phyloP scores from a whole-genome alignment of 2,888 invertebrate species.

The Drosophila parthenogenetica region DNA sequence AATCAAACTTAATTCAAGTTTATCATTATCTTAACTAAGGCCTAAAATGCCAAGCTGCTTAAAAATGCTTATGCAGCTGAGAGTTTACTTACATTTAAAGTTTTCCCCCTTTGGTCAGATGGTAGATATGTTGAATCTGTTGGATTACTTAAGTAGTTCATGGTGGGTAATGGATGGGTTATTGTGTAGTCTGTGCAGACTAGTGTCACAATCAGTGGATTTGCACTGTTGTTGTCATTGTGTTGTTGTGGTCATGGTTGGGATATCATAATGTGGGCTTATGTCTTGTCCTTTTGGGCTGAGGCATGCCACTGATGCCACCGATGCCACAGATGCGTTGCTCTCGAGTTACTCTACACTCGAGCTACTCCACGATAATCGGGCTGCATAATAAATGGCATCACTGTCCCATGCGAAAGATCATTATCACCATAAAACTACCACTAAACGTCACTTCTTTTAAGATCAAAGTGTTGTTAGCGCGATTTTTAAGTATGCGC shows the following conservation, averaged over 20 bases:
- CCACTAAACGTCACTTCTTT: conserved; percentile 84
- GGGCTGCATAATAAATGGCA: conserved; percentile 82
- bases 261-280: conserved; percentile 19
- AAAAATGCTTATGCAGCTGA: no score
- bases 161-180: conserved; percentile 8
- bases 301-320: background rate
- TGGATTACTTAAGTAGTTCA: conserved; percentile 4
- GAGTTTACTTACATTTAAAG: background rate
- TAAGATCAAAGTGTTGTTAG: conserved; percentile 84
- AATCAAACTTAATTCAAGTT: no score
- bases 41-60: no score
- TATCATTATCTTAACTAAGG: no score
- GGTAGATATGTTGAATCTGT: conserved; percentile 7
- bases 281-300: conserved; percentile 19
- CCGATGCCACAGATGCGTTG: background rate
- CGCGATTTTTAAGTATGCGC: conserved; percentile 81
- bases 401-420: conserved; percentile 84
- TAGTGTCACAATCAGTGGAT: conserved; percentile 43
- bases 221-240: conserved; percentile 31
- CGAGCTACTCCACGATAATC: conserved; percentile 53
- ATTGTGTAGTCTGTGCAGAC: conserved; percentile 4
- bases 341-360: background rate
- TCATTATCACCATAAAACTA: conserved; percentile 83
- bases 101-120: no score
- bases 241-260: conserved; percentile 18